These are phyloP conservation scores for Ostrea denselamellosa DNA, from an alignment of 1,140 invertebrate genomes.

Conservation along the genomic window DNA sequence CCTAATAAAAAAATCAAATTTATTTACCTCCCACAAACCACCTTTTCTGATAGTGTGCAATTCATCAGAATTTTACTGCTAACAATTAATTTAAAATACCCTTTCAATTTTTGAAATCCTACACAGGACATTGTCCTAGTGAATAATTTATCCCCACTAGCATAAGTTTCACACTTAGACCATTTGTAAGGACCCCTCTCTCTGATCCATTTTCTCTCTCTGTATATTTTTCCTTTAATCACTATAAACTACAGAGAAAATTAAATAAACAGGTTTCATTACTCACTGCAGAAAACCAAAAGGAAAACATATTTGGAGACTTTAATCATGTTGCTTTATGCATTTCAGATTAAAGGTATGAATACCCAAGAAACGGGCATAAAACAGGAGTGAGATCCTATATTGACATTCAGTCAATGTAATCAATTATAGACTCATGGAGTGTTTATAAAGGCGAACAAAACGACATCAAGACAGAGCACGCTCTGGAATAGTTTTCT, in stretches of 20 bases:
- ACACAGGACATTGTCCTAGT: no score
- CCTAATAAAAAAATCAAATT: neutral
- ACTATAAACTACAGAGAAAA: neutral
- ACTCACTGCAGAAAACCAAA: neutral
- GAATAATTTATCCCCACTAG: no score
- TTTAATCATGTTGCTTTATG: constrained; percentile 23
- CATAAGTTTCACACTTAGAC: neutral
- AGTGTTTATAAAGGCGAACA: neutral
- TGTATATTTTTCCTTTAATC: neutral
- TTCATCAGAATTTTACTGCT: neutral
- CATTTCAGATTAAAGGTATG: constrained; percentile 11
- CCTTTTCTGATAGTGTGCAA: neutral
- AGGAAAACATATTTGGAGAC: neutral
- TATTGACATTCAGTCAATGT: neutral
- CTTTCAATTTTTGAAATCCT: no score
- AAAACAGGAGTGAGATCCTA: neutral
- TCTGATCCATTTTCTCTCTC: neutral
- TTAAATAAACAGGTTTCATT: constrained; percentile 5
- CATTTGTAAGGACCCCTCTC: neutral
- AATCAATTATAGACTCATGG: neutral
- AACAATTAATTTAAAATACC: neutral
- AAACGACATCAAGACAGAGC: neutral
- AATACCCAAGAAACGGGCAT: neutral
- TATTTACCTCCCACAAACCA: neutral
- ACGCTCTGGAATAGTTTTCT: neutral